A percentile compares a stretch with the other conserved stretches of the same genome.
Conservation (phyloP, 2,888 invertebrate species). For the Micoletzkya japonica region DNA sequence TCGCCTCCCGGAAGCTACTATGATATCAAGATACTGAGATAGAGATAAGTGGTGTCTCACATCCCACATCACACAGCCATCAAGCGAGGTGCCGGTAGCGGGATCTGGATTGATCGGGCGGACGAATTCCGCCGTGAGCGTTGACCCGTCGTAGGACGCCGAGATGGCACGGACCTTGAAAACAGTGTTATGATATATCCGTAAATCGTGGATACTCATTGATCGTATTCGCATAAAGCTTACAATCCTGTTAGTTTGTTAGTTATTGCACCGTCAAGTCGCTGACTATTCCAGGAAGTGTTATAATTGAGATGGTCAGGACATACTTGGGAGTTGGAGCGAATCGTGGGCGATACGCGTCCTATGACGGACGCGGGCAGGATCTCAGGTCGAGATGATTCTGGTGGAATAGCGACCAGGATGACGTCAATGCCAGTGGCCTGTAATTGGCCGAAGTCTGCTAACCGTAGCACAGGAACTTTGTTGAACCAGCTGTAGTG, state of each 20-base stretch:
- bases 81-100: not conserved
- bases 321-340: constrained; percentile 17
- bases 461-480: too few relatives aligned
- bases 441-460: not conserved
- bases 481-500: not conserved
- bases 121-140: constrained; percentile 10
- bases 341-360: constrained; percentile 4
- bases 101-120: not conserved
- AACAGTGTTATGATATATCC: not conserved
- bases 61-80: constrained; percentile 24
- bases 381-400: not conserved
- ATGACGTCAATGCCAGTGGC: constrained; percentile 12
- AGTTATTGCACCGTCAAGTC: not conserved
- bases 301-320: not conserved
- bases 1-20: too few relatives aligned
- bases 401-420: constrained; percentile 4
- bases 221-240: not conserved
- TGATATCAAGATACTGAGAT: too few relatives aligned
- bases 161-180: constrained; percentile 3
- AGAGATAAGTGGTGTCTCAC: constrained; percentile 12
- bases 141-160: not conserved
- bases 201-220: not conserved
- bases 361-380: constrained; percentile 11
- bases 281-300: too few relatives aligned
- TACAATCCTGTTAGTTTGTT: not conserved